A percentile compares a stretch with the other conserved stretches of the same genome.
Conservation (phyloP, 2,888 invertebrate genomes). For the Eugnorisma glareosa region DNA sequence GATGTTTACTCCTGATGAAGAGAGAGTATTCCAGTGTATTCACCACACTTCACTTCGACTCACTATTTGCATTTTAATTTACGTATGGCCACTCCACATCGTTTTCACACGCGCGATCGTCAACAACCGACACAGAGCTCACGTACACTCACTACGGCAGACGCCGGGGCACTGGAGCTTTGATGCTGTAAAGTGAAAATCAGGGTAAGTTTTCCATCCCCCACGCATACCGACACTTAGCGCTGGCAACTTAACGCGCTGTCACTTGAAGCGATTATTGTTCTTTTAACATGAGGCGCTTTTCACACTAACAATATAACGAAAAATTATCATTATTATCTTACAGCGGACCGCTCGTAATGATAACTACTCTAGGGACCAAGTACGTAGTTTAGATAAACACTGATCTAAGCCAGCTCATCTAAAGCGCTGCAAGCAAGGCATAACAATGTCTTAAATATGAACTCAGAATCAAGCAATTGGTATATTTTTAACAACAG, state of each 20-base stretch:
- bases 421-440: not conserved
- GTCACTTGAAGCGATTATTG: slow-evolving; percentile 65
- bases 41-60: slow-evolving; percentile 59
- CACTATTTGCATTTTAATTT: slow-evolving; percentile 77
- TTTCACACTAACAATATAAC: not conserved
- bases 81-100: slow-evolving; percentile 80
- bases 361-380: not conserved
- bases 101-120: slow-evolving; percentile 80
- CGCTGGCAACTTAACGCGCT: slow-evolving; percentile 66
- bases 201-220: slow-evolving; percentile 73
- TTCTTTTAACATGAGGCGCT: slow-evolving; percentile 38
- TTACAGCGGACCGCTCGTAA: too few relatives aligned
- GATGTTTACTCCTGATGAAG: slow-evolving; percentile 56
- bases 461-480: not conserved
- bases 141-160: slow-evolving; percentile 78
- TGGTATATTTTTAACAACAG: not conserved
- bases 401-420: not conserved
- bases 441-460: not conserved
- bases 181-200: slow-evolving; percentile 39
- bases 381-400: not conserved
- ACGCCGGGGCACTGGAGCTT: slow-evolving; percentile 83
- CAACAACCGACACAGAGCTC: slow-evolving; percentile 65
- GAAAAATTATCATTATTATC: not conserved
- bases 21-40: slow-evolving; percentile 64
- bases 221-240: slow-evolving; percentile 68